phyloP scores from a whole-genome alignment of 2,888 invertebrate species.

The Dasysyrphus tricinctus region DNA sequence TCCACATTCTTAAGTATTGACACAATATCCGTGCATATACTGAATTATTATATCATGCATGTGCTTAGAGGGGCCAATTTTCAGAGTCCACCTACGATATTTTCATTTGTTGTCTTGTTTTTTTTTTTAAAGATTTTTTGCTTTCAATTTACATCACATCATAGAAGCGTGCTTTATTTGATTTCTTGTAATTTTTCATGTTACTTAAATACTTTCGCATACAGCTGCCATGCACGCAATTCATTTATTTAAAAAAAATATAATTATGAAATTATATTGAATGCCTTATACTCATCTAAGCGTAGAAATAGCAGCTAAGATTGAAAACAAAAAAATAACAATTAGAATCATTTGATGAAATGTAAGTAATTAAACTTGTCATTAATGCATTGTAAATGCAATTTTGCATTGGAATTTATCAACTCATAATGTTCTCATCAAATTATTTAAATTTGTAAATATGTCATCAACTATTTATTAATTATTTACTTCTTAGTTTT shows the following conservation, averaged over 20 bases:
- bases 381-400: constrained; percentile 10
- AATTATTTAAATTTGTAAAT: no score
- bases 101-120: not conserved
- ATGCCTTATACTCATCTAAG: not conserved
- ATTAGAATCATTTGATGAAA: constrained; percentile 10
- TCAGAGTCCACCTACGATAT: constrained; percentile 19
- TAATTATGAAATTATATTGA: constrained; percentile 11
- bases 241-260: not conserved
- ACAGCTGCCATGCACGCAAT: not conserved
- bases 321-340: not conserved
- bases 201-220: constrained; percentile 1
- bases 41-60: constrained; percentile 46
- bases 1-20: constrained; percentile 62
- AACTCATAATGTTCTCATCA: not conserved
- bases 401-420: not conserved
- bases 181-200: not conserved
- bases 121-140: not conserved
- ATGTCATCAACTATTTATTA: no score
- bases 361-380: constrained; percentile 16
- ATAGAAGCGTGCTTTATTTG: not conserved
- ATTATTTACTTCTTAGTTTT: no score
- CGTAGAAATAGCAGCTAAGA: not conserved
- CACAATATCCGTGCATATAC: constrained; percentile 56
- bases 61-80: constrained; percentile 14
- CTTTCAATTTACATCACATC: not conserved